phyloP scores from a whole-genome alignment of 1,140 invertebrate species.

The Lepeophtheirus salmonis region DNA sequence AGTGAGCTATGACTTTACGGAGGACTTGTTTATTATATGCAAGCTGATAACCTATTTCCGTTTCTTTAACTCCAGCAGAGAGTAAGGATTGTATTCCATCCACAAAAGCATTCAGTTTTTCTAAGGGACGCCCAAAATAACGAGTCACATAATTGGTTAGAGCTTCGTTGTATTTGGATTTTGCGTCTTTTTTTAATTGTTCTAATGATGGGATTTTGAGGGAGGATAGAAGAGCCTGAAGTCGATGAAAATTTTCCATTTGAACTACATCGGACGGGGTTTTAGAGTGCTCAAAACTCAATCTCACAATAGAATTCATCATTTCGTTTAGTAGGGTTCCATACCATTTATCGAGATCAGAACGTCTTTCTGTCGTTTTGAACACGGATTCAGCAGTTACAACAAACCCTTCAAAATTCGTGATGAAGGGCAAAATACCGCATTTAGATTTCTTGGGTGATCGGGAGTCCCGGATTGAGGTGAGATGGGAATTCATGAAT shows the following conservation, averaged over 20 bases:
- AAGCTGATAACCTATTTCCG: constrained; percentile 93
- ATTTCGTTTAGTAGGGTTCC: constrained; percentile 60
- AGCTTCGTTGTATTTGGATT: constrained; percentile 59
- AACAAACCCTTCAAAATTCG: constrained; percentile 79
- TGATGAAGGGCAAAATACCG: constrained; percentile 74
- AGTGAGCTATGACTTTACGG: constrained; percentile 64
- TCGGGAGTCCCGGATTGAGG: constrained; percentile 55
- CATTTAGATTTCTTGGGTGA: constrained; percentile 48
- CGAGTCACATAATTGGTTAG: constrained; percentile 73
- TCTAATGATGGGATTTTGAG: constrained; percentile 81
- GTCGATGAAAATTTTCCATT: constrained; percentile 94
- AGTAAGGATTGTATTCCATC: constrained; percentile 45
- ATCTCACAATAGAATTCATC: constrained; percentile 54
- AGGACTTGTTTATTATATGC: constrained; percentile 93
- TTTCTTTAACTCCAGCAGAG: constrained; percentile 77
- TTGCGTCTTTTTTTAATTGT: constrained; percentile 67
- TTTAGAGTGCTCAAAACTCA: constrained; percentile 68
- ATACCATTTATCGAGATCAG: constrained; percentile 94
- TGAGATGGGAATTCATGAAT: constrained; percentile 68
- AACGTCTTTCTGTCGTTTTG: constrained; percentile 59
- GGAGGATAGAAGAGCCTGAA: constrained; percentile 65
- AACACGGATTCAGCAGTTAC: constrained; percentile 69
- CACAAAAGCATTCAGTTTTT: constrained; percentile 68
- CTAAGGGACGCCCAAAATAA: constrained; percentile 82
- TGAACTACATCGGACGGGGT: constrained; percentile 83